Conservation (phyloP, 2,113 vertebrate species). For the Arenaria interpres region DNA sequence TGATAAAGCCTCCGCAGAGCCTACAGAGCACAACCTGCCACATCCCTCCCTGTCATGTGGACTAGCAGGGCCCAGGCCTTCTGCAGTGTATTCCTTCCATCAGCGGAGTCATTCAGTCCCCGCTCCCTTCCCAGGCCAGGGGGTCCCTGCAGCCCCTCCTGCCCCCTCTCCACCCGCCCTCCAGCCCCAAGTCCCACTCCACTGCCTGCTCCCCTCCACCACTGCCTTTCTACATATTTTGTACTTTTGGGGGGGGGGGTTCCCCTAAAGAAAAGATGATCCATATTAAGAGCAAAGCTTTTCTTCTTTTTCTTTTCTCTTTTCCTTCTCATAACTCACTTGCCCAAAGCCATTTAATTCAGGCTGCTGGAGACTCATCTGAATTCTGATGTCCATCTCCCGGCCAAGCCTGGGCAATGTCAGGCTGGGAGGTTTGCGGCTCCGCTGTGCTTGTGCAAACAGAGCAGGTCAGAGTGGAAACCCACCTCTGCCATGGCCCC, state of each 20-base stretch:
- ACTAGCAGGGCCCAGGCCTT: not conserved
- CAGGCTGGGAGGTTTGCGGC: rapidly evolving
- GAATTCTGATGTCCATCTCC: too few species aligned
- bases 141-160: rapidly evolving
- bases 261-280: not conserved
- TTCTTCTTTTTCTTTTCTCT: not conserved
- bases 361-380: not conserved
- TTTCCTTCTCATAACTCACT: not conserved
- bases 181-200: not conserved
- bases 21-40: not conserved
- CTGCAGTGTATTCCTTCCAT: not conserved
- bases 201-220: not conserved
- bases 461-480: not conserved
- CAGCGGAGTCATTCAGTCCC: too few species aligned
- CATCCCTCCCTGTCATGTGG: rapidly evolving
- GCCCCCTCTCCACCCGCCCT: not conserved
- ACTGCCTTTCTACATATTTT: not conserved
- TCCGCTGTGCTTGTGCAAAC: rapidly evolving
- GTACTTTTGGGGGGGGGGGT: not conserved
- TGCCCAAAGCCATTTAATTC: not conserved
- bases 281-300: not conserved
- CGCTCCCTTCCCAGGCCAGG: not conserved
- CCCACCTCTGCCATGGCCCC: not conserved
- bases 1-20: not conserved
- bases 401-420: not conserved